A percentile compares a stretch with the other conserved stretches of the same genome.
phyloP scores from a whole-genome alignment of 2,888 invertebrate genomes.

The Panopea generosa region DNA sequence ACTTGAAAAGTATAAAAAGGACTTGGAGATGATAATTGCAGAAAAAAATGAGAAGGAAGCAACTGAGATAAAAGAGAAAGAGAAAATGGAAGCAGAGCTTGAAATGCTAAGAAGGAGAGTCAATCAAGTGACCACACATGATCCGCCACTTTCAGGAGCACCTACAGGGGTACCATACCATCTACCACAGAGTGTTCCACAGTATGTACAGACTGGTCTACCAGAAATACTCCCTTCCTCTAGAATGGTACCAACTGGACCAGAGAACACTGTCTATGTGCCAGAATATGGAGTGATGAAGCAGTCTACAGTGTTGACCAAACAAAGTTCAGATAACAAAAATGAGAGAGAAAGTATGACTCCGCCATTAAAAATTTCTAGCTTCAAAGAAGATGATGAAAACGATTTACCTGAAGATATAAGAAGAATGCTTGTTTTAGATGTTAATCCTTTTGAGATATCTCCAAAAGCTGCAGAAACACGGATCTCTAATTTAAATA shows the following conservation, averaged over 20 bases:
- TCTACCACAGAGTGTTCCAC: no score
- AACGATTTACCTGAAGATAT: conserved; percentile 16
- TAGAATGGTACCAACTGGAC: not conserved
- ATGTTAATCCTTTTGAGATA: conserved; percentile 34
- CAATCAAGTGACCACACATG: not conserved
- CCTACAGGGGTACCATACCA: not conserved
- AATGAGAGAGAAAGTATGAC: not conserved
- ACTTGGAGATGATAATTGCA: conserved; percentile 50
- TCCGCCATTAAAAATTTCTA: not conserved
- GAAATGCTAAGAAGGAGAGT: conserved; percentile 5
- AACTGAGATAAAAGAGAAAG: conserved; percentile 9
- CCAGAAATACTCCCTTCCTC: not conserved
- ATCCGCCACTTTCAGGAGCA: not conserved
- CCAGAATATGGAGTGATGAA: not conserved
- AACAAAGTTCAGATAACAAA: not conserved
- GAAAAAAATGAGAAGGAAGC: conserved; percentile 9
- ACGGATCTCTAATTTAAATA: conserved; percentile 2
- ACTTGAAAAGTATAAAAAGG: conserved; percentile 61
- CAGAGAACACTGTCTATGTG: conserved; percentile 1
- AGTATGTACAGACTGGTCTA: not conserved
- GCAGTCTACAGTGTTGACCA: conserved; percentile 3
- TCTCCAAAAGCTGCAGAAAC: no score
- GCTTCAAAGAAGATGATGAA: not conserved
- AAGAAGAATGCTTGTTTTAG: conserved; percentile 43
- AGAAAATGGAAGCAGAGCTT: conserved; percentile 20